Evolutionary conservation across 2,797 vertebrate genomes (phyloP).

Genomic region (Lagocephalus sceleratus): DNA sequence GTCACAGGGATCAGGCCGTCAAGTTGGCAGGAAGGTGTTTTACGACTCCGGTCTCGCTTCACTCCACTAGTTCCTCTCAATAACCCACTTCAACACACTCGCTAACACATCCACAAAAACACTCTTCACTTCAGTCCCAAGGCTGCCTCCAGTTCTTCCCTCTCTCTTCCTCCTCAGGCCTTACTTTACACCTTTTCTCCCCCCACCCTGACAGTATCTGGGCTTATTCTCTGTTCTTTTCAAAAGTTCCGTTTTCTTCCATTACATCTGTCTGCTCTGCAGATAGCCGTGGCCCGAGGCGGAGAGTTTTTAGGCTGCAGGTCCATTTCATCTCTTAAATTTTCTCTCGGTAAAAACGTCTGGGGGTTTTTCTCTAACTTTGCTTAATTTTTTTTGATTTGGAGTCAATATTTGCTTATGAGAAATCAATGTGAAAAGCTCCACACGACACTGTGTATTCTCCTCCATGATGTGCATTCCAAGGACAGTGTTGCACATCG

Average conservation of each 20-base stretch:
- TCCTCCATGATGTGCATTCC: no score
- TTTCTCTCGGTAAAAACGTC: neutral
- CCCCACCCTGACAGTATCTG: conserved; percentile 24
- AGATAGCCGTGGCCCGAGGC: neutral
- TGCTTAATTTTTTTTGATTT: no score
- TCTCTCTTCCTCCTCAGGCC: conserved; percentile 8
- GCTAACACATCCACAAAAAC: conserved; percentile 15
- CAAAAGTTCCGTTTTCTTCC: neutral
- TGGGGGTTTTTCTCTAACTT: neutral
- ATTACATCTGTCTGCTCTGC: neutral
- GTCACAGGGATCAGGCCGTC: conserved; percentile 46
- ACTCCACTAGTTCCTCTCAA: conserved; percentile 49
- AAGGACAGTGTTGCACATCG: no score
- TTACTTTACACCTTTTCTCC: conserved; percentile 29
- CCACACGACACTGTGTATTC: no score
- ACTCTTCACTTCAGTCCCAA: conserved; percentile 27
- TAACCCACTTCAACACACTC: conserved; percentile 45
- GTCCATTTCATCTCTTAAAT: neutral
- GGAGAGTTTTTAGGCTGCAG: neutral
- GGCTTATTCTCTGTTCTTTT: conserved; percentile 13
- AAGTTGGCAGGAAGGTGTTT: conserved; percentile 60
- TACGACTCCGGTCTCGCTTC: conserved; percentile 48
- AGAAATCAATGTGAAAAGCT: no score
- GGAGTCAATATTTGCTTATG: no score
- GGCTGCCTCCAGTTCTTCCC: conserved; percentile 6